Evolutionary conservation across 1,140 invertebrate genomes (phyloP), one percentile per base, ranked within the genome.

Genomic region (Piezodorus guildinii): DNA sequence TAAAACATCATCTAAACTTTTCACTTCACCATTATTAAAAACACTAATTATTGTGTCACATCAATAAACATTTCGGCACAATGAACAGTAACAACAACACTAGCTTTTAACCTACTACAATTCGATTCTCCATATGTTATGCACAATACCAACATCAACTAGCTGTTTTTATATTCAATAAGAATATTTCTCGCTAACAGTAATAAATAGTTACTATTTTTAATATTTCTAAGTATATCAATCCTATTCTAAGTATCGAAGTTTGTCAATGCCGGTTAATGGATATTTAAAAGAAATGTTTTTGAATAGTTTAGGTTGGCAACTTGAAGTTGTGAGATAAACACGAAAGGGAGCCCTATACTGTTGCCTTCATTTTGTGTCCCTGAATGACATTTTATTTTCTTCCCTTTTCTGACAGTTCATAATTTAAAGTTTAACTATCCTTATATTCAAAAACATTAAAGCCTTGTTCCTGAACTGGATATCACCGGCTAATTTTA

Each of bases 331-430:
- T 23, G 52, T 23, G 52, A 56, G 52, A 56, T 56, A 56, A 56
- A 56, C 52, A 56, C 52, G 19, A 23, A 56, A 25, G 52, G 52
- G 23, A 25, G 17, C 12, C 46, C 46, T 23, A 14, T 23, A 56
- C 52, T 25, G 23, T 56, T 56, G 52, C 52, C 23, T 56, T 56
- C 23, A 25, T 49, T 49, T 56, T 23, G 52, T 56, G 52, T 27
- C 52, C 52, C 52, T 56, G 52, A 56, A 56, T 56, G 19, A 56
- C 23, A 56, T 56, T 56, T 56, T 56, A 49, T 23, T 56, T 56
- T 56, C 5, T 23, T 25, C 17, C 19, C 23, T 56, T 23, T 56
- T 56, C 23, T 25, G 23, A 23, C 14, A 23, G 23, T 56, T 56
- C 1, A 25, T 27, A 25, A 23, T 56, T 16, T 14, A 23, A 21